Evolutionary conservation across 2,113 vertebrate species (phyloP).

Genomic region (Nymphicus hollandicus): DNA sequence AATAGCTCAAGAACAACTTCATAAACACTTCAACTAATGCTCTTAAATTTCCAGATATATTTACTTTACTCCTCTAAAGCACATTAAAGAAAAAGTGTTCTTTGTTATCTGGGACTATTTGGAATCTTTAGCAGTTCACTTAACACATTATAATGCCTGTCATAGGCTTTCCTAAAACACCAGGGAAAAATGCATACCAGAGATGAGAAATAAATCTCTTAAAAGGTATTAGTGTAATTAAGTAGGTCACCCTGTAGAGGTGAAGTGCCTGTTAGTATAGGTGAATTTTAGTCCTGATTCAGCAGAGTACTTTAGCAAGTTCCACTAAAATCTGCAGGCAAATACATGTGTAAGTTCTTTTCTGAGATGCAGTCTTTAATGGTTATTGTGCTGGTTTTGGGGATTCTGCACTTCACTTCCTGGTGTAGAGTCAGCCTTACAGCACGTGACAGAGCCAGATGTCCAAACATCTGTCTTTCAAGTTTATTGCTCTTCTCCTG

Average conservation of each 20-base stretch:
- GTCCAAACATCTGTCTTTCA: not conserved
- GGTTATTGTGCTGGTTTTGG: not conserved
- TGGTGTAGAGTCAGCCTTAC: not conserved
- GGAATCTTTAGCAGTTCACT: slow-evolving; percentile 18
- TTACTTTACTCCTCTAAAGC: slow-evolving; percentile 35
- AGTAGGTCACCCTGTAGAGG: not conserved
- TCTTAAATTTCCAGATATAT: slow-evolving; percentile 41
- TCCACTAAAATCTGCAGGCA: not conserved
- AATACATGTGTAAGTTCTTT: not conserved
- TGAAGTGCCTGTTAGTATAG: not conserved
- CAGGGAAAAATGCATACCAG: slow-evolving; percentile 11
- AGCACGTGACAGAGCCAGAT: not conserved
- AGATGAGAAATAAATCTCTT: slow-evolving; percentile 24
- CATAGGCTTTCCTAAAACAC: slow-evolving; percentile 11
- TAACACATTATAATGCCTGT: slow-evolving; percentile 38
- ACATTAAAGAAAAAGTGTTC: slow-evolving; percentile 29
- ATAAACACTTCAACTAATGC: slow-evolving; percentile 39
- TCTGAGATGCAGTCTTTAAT: not conserved
- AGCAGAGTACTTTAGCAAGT: not conserved
- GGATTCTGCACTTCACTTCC: not conserved
- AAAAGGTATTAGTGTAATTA: slow-evolving; percentile 23
- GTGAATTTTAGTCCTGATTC: not conserved
- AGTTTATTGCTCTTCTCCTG: not conserved
- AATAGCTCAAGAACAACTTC: slow-evolving; percentile 7
- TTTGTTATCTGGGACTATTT: slow-evolving; percentile 35